phyloP scores from a whole-genome alignment of 1,140 invertebrate genomes.

The Matsumurasca onukii region DNA sequence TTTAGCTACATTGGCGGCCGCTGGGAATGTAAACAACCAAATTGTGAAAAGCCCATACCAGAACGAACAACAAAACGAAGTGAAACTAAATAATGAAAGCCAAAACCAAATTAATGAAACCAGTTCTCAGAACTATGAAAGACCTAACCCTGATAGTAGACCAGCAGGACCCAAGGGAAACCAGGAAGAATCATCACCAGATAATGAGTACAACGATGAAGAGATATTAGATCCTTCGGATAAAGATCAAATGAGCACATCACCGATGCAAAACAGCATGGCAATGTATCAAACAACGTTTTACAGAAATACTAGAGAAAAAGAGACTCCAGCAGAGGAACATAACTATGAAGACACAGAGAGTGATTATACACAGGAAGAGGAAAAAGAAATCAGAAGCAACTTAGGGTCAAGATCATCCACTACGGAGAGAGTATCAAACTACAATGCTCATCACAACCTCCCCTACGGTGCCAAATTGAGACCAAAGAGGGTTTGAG shows the following conservation, averaged over 20 bases:
- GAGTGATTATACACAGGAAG: constrained; percentile 18
- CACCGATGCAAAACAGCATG: background rate
- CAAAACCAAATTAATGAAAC: background rate
- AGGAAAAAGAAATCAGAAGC: constrained; percentile 2
- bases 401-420: background rate
- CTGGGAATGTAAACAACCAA: constrained; percentile 26
- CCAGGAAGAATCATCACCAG: background rate
- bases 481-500: constrained; percentile 21
- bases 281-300: background rate
- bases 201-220: constrained; percentile 18
- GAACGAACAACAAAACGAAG: background rate
- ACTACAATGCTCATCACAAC: background rate
- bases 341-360: constrained; percentile 22
- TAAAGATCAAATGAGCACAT: background rate
- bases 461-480: constrained; percentile 26
- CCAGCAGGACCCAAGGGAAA: constrained; percentile 10
- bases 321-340: constrained; percentile 1
- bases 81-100: background rate
- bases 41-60: background rate
- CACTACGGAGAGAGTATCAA: background rate
- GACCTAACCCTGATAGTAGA: too few species aligned
- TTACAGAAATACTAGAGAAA: background rate
- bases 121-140: too few species aligned
- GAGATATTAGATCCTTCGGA: constrained; percentile 9
- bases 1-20: constrained; percentile 52